Conservation (phyloP, 2,888 invertebrate species). For the Ceraclea dissimilis region DNA sequence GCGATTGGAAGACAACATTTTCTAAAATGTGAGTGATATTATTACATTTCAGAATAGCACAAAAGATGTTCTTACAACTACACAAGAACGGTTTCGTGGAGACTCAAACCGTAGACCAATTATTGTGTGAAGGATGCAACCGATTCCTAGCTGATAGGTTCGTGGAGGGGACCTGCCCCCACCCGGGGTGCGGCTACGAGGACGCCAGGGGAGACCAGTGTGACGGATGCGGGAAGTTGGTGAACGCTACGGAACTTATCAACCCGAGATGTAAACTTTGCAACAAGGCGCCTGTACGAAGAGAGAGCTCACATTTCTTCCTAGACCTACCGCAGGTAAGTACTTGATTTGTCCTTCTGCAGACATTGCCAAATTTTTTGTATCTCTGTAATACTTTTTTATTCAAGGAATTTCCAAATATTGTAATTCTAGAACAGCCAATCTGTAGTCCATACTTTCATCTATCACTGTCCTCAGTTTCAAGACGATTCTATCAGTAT, state of each 20-base stretch:
- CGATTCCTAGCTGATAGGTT: slow-evolving; percentile 80
- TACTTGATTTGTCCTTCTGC: not conserved
- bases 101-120: slow-evolving; percentile 81
- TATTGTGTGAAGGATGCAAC: slow-evolving; percentile 82
- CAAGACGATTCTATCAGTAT: no score
- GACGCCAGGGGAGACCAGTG: slow-evolving; percentile 98
- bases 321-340: slow-evolving; percentile 65
- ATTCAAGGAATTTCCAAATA: no score
- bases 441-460: no score
- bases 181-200: slow-evolving; percentile 76
- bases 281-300: slow-evolving; percentile 58
- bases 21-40: no score
- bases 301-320: slow-evolving; percentile 86
- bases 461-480: no score
- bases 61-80: slow-evolving; percentile 79
- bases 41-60: slow-evolving; percentile 66
- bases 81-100: slow-evolving; percentile 75
- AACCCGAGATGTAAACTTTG: slow-evolving; percentile 87
- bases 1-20: no score
- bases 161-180: slow-evolving; percentile 94
- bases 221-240: slow-evolving; percentile 92
- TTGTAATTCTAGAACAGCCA: no score
- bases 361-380: no score
- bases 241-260: slow-evolving; percentile 84
- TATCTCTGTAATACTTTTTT: no score